Base-by-base conservation (phyloP, 2,888 invertebrate species). In the Clostera curtula region DNA sequence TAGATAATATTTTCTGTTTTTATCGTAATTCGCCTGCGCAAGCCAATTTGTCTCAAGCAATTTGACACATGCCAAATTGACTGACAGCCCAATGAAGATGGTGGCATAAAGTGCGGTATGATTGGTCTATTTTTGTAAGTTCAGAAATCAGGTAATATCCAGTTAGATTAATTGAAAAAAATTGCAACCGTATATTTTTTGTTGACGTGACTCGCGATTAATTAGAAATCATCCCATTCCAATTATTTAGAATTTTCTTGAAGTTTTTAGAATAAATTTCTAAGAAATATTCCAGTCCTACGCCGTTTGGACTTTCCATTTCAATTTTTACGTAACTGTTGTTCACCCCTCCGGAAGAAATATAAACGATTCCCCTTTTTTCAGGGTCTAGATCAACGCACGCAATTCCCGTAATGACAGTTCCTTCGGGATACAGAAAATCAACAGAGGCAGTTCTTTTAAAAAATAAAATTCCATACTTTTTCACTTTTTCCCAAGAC, bases 401-500 rank as follows among this genome's bases (percentile, higher is more conserved):
- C 0, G 59, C 59, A 5, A 66, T 65, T 3, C 64, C 67, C 8
- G 53, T 55, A 11, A 66, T 66, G 11, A 40, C 49, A 1, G 60
- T 61, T 7, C 56, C 51, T n/a, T 21, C 9, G 3, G 67, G 65
- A 41, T 65, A 67, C 1, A 31, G 16, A 12, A 64, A 52, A 1
- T 30, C 18, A 5, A 60, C 29, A 2, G 32, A 40, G 29, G 43
- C 44, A n/a, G 50, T 34, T 16, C 66, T 37, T 34, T 41, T 56
- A 19, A 63, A 56, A 35, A 66, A 65, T 6, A 62, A 15, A 2
- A 67, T 26, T 3, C 64, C 65, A 7, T 58, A 56, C 29, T 62
- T 64, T 27, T 67, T 65, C 19, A 67, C 58, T 45, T 65, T 52
- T 5, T 8, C 36, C 12, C 63, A 66, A 0, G 66, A 55, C 65